A percentile compares a stretch with the other conserved stretches of the same genome.
These are phyloP conservation scores for Pogonognathellus flavescens DNA, from an alignment of 1,140 invertebrate species.

Conservation along the genomic window DNA sequence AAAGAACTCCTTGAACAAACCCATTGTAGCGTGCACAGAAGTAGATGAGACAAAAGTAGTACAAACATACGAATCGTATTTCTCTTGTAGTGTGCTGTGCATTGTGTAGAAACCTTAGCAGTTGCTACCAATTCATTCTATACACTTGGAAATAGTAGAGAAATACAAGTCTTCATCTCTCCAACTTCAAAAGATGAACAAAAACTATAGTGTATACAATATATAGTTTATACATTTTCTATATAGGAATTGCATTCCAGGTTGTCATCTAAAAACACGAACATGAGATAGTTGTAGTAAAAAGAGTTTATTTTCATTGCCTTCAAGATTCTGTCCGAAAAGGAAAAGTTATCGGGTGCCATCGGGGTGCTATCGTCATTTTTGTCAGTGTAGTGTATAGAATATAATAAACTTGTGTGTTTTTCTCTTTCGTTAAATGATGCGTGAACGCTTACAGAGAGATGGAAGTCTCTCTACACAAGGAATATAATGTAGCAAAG, in stretches of 20 bases:
- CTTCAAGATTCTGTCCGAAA: neutral
- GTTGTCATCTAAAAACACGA: too few species aligned
- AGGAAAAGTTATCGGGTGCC: neutral
- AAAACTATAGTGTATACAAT: too few species aligned
- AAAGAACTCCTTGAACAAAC: neutral
- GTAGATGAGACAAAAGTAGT: conserved; percentile 37
- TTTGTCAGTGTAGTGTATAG: neutral
- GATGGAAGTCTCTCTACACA: neutral
- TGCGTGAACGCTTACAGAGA: neutral
- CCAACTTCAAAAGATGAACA: too few species aligned
- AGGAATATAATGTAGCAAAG: neutral
- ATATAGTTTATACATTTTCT: too few species aligned
- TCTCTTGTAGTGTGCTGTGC: too few species aligned
- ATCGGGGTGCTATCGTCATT: neutral
- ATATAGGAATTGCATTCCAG: too few species aligned
- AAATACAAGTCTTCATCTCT: too few species aligned
- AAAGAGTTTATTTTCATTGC: neutral
- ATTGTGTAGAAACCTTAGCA: too few species aligned
- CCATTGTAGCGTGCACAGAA: conserved; percentile 35
- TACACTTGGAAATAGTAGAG: too few species aligned
- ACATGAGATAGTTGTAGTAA: too few species aligned
- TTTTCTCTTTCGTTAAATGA: conserved; percentile 1
- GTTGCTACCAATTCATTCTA: too few species aligned
- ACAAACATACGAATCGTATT: conserved; percentile 4
- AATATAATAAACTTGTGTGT: neutral